Conservation (phyloP, 1,140 invertebrate genomes). For the Drosophila fuyamai region DNA sequence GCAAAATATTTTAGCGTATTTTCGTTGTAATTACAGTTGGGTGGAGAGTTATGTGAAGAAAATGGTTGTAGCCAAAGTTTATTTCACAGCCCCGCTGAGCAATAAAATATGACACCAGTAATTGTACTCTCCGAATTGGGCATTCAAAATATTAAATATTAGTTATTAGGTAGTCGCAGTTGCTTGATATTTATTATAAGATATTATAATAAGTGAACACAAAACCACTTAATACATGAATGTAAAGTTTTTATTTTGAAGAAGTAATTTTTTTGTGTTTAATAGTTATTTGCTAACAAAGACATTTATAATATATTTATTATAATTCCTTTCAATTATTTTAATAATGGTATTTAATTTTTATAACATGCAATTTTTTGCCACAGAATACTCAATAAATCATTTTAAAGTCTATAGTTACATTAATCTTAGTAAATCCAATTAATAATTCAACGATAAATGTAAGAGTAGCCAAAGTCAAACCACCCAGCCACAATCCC, state of each 20-base stretch:
- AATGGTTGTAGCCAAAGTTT: background rate
- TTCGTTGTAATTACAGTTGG: constrained; percentile 36
- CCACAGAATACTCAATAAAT: background rate
- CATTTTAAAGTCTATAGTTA: background rate
- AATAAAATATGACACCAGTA: constrained; percentile 16
- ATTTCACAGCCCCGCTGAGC: constrained; percentile 10
- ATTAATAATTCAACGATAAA: constrained; percentile 34
- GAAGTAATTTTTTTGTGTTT: no score
- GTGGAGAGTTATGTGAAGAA: constrained; percentile 21
- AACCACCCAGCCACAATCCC: constrained; percentile 48
- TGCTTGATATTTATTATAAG: background rate
- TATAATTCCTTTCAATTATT: no score
- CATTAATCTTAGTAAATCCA: background rate
- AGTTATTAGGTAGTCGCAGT: background rate
- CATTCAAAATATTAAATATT: background rate
- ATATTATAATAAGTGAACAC: background rate
- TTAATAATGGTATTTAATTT: no score
- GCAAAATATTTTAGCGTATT: constrained; percentile 42
- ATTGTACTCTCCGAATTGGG: background rate
- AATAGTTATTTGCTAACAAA: no score
- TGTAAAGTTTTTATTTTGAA: no score
- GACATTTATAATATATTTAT: background rate
- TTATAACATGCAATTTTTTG: no score
- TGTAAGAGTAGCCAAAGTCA: constrained; percentile 29
- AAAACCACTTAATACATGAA: no score